These are phyloP conservation scores for Meriones unguiculatus DNA, from an alignment of 2,113 vertebrate genomes.

Conservation along the genomic window DNA sequence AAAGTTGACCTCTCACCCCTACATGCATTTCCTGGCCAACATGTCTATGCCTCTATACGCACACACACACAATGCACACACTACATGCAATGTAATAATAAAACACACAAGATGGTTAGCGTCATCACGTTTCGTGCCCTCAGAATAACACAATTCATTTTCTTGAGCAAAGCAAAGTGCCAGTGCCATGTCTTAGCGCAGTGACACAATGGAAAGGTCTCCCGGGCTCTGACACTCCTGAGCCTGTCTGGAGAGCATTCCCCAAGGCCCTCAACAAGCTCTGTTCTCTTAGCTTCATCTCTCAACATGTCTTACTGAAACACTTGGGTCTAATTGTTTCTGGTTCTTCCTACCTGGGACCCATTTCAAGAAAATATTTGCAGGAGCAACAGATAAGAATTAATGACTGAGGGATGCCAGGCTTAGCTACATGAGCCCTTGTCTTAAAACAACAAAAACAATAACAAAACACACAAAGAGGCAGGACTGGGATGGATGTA, in stretches of 20 bases:
- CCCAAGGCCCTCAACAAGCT: no score
- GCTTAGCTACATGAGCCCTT: background rate
- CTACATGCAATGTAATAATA: background rate
- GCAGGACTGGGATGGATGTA: background rate
- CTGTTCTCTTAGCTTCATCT: background rate
- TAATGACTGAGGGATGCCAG: background rate
- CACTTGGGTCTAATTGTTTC: background rate
- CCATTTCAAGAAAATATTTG: background rate
- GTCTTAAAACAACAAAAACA: background rate
- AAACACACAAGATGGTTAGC: background rate
- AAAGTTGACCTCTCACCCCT: background rate
- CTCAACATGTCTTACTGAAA: background rate
- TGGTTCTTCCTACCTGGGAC: background rate
- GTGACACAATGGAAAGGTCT: background rate
- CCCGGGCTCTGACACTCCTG: accelerated
- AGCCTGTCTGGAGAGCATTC: no score
- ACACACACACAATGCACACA: background rate
- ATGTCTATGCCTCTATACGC: background rate
- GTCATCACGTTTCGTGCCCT: background rate
- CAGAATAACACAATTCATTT: background rate
- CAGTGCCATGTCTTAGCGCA: accelerated
- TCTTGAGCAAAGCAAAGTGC: background rate
- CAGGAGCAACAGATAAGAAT: background rate
- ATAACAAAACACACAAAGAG: background rate
- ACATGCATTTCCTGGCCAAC: background rate